Evolutionary conservation across 2,797 vertebrate species (phyloP).

Genomic region (Pangasius krempfi): DNA sequence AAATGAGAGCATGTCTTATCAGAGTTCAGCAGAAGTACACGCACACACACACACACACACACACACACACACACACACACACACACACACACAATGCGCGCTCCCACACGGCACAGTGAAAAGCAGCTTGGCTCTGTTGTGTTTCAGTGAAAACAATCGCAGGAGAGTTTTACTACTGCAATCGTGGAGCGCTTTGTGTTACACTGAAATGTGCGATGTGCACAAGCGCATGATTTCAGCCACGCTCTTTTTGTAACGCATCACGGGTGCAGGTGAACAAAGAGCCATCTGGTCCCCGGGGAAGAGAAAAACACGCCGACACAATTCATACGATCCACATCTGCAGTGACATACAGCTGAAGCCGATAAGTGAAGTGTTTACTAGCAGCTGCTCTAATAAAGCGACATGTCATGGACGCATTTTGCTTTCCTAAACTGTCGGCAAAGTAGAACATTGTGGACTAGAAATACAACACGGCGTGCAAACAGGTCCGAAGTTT

Average conservation of each 20-base stretch:
- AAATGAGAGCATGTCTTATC: constrained; percentile 67
- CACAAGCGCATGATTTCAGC: background rate
- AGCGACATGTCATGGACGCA: background rate
- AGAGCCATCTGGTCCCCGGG: background rate
- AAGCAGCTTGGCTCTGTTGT: constrained; percentile 67
- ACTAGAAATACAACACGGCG: background rate
- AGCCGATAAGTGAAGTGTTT: background rate
- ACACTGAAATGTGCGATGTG: constrained; percentile 39
- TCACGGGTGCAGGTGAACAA: background rate
- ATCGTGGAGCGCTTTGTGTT: constrained; percentile 63
- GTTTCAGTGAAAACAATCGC: constrained; percentile 67
- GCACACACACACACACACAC: constrained; percentile 34
- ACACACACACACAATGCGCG: constrained; percentile 57
- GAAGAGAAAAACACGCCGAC: background rate
- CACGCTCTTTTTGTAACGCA: background rate
- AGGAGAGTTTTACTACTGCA: constrained; percentile 56
- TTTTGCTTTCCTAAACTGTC: background rate
- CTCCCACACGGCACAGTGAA: constrained; percentile 56
- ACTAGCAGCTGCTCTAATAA: background rate
- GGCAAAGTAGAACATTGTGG: background rate
- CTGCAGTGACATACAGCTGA: background rate
- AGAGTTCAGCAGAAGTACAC: constrained; percentile 60
- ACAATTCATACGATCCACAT: background rate
- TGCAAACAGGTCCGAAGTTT: background rate
- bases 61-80: no score